Base-by-base conservation (phyloP, 2,888 invertebrate genomes). In the Leucophora obtusa region DNA sequence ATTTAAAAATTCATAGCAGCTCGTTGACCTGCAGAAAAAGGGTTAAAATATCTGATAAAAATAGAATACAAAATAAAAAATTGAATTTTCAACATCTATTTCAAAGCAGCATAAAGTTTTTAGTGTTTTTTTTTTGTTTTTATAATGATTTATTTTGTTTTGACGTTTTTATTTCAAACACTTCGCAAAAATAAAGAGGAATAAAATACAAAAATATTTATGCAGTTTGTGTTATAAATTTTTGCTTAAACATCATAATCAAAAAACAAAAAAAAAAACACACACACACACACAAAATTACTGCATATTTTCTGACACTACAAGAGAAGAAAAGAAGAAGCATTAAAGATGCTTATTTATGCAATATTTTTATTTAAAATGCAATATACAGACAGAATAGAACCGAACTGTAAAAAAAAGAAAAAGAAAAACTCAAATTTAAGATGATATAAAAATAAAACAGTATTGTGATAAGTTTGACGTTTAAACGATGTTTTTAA, bases 261-360 rank as follows among this genome's bases (percentile, higher is more conserved):
- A 28, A 28, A 7, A 28, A 28, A 28, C 7, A 28, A 28, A 7
- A 28, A 28, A 3, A 33, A 60, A 47, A n/a, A n/a, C n/a, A n/a
- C n/a, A n/a, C n/a, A n/a, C n/a, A n/a, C n/a, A n/a, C 2, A 1
- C 43, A 47, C 63, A 11, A 66, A 79, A 38, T 59, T 70, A 66
- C 54, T 17, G 69, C n/a, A n/a, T n/a, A n/a, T n/a, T 72, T 68
- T 72, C 76, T 69, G 72, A 68, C 80, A 72, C 68, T 63, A 38
- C 60, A 66, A 47, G 35, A 28, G 33, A 14, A 6, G 7, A 28
- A 28, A 28, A 28, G 33, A 51, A 8, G 63, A 50, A 43, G 18
- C 65, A 60, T 43, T 76, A 53, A 72, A 76, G 18, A 76, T 80
- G 80, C 72, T 76, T 76, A 72, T 80, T 80, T 80, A 80, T 76